Evolutionary conservation across 23 tunicate genomes (phyloP).

Genomic region (Diplosoma virens): DNA sequence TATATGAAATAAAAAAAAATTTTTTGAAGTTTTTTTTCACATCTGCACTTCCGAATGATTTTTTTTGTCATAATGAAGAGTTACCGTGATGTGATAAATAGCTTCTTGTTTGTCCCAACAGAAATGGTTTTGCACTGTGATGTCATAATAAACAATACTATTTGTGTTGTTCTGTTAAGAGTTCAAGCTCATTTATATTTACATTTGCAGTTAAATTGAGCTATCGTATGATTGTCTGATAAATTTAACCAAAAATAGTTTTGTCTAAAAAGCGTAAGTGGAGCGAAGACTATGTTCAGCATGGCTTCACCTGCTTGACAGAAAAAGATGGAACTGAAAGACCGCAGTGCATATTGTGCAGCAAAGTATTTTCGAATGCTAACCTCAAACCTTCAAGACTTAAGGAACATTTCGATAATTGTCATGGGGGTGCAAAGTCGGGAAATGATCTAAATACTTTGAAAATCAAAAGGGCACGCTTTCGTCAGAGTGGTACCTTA

Average conservation of each 20-base stretch:
- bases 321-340: slow-evolving; percentile 12
- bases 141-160: neutral
- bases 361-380: neutral
- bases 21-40: too few relatives aligned
- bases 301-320: slow-evolving; percentile 13
- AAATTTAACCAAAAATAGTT: neutral
- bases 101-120: too few relatives aligned
- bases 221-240: neutral
- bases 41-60: too few relatives aligned
- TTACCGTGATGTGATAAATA: too few relatives aligned
- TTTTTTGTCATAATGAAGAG: too few relatives aligned
- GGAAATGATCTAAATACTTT: neutral
- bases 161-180: too few relatives aligned
- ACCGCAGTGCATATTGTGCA: slow-evolving; percentile 42
- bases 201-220: neutral
- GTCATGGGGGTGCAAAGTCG: slow-evolving; percentile 6
- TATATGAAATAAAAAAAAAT: too few relatives aligned
- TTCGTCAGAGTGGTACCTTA: neutral
- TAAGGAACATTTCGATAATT: slow-evolving; percentile 11
- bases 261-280: neutral
- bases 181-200: neutral
- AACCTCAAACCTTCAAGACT: slow-evolving; percentile 26
- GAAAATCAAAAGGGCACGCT: neutral
- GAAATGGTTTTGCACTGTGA: too few relatives aligned
- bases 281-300: neutral